Percentiles rank a stretch among this genome's conserved stretches.
Conservation (phyloP, 2,797 vertebrate genomes). For the Acanthis flammea region DNA sequence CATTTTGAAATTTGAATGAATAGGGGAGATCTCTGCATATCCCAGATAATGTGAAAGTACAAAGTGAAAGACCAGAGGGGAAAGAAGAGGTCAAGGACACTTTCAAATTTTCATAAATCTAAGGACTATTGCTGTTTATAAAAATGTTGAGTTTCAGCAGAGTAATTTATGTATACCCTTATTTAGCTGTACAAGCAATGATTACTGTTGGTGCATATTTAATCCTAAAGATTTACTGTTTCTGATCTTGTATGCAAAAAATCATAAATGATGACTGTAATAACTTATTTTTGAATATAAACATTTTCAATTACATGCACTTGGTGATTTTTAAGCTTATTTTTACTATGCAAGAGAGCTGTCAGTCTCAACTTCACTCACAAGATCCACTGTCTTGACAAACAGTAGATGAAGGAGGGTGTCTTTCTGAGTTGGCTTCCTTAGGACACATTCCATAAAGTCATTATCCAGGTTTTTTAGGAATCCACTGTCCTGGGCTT, state of each 20-base stretch:
- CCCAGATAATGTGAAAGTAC: not conserved
- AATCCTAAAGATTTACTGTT: conserved; percentile 1
- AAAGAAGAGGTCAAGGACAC: not conserved
- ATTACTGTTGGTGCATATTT: not conserved
- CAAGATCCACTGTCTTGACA: not conserved
- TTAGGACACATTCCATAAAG: not conserved
- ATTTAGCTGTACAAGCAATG: not conserved
- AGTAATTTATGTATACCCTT: not conserved
- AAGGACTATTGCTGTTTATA: not conserved
- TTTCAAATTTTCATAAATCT: not conserved
- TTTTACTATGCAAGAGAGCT: not conserved
- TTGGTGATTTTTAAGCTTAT: not conserved
- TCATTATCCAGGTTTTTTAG: not conserved
- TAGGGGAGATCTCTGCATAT: not conserved
- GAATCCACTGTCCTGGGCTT: not conserved
- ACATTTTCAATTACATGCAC: not conserved
- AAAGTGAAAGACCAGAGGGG: not conserved
- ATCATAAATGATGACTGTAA: not conserved
- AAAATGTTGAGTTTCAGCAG: not conserved
- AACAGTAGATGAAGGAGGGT: not conserved
- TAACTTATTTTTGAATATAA: conserved; percentile 14
- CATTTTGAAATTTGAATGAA: not conserved
- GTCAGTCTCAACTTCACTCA: not conserved
- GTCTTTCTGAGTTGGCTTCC: not conserved
- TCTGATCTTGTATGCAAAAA: not conserved